phyloP scores from a whole-genome alignment of 2,888 invertebrate species.

The Eupeodes luniger region DNA sequence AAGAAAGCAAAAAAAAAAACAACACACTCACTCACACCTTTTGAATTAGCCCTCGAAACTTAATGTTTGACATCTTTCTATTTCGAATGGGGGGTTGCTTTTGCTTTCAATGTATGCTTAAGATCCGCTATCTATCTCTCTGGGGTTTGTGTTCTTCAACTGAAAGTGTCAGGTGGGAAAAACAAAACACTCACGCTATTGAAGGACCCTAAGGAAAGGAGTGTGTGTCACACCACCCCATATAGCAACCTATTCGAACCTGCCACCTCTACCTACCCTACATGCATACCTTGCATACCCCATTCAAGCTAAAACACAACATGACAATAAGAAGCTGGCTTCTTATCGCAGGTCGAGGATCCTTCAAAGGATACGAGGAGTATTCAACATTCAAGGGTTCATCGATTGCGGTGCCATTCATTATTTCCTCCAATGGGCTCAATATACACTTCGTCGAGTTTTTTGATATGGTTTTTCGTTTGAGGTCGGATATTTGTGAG shows the following conservation, averaged over 20 bases:
- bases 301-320: conserved; percentile 24
- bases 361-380: conserved; percentile 47
- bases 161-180: conserved; percentile 67
- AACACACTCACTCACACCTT: conserved; percentile 45
- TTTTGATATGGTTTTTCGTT: conserved; percentile 21
- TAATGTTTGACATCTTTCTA: conserved; percentile 71
- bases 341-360: conserved; percentile 43
- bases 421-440: conserved; percentile 58
- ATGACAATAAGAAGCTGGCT: conserved; percentile 34
- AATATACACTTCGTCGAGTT: background rate
- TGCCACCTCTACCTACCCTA: background rate
- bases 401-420: conserved; percentile 61
- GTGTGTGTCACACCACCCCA: conserved; percentile 4
- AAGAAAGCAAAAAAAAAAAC: conserved; percentile 34
- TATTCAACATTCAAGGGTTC: conserved; percentile 49
- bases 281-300: background rate
- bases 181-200: conserved; percentile 72
- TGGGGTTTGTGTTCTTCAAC: conserved; percentile 33
- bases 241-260: background rate
- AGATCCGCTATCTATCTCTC: conserved; percentile 56
- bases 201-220: conserved; percentile 47
- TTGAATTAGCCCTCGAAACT: conserved; percentile 69
- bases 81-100: conserved; percentile 6
- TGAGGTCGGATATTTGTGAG: conserved; percentile 20
- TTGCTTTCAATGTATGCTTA: conserved; percentile 39